These are phyloP conservation scores for Argya squamiceps DNA, from an alignment of 2,797 vertebrate species.

Conservation along the genomic window DNA sequence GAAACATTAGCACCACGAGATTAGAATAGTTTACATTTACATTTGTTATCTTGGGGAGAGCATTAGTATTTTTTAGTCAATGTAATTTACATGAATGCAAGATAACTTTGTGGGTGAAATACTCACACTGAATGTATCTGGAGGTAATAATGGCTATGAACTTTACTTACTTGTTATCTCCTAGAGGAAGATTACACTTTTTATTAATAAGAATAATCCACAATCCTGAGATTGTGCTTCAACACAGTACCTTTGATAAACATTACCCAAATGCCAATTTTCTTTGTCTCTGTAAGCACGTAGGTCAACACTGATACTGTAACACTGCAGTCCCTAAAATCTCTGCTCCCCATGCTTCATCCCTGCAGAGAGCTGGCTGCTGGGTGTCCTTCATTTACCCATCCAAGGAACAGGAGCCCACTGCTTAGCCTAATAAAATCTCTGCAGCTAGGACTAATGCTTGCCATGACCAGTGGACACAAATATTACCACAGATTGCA, in stretches of 20 bases:
- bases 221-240: neutral
- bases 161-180: slow-evolving; percentile 57
- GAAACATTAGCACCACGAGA: slow-evolving; percentile 20
- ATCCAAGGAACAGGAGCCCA: neutral
- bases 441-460: neutral
- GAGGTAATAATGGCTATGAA: slow-evolving; percentile 62
- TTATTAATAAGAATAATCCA: slow-evolving; percentile 7
- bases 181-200: slow-evolving; percentile 16
- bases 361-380: neutral
- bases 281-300: neutral
- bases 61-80: slow-evolving; percentile 69
- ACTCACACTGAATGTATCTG: slow-evolving; percentile 39
- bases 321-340: neutral
- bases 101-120: slow-evolving; percentile 47
- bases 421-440: neutral
- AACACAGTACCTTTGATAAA: neutral
- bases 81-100: slow-evolving; percentile 67
- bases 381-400: neutral
- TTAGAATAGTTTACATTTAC: slow-evolving; percentile 61
- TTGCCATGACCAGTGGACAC: neutral
- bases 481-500: neutral
- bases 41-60: slow-evolving; percentile 67
- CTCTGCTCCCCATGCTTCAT: neutral
- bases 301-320: neutral
- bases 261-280: neutral